These are phyloP conservation scores for Smutsia gigantea DNA, from an alignment of 2,797 vertebrate species.

Conservation along the genomic window DNA sequence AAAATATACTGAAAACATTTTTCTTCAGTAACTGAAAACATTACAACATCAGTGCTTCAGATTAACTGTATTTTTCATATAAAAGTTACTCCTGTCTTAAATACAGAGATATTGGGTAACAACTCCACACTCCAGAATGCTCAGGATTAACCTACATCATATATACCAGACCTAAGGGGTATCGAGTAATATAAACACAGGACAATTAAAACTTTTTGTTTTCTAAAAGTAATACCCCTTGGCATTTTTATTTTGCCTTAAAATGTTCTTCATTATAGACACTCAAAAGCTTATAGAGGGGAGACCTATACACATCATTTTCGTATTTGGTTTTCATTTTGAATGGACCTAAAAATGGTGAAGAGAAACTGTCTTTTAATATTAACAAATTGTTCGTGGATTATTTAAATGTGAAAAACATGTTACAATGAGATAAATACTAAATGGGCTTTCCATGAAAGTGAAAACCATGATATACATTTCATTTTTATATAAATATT, in stretches of 20 bases:
- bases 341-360: background rate
- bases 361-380: background rate
- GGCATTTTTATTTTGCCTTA: background rate
- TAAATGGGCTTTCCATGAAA: background rate
- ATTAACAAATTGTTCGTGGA: background rate
- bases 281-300: background rate
- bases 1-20: background rate
- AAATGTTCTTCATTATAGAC: background rate
- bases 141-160: background rate
- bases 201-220: background rate
- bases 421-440: slow-evolving; percentile 63
- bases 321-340: background rate
- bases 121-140: background rate
- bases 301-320: background rate
- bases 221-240: background rate
- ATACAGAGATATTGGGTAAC: background rate
- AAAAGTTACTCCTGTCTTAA: background rate
- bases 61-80: background rate
- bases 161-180: background rate
- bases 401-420: slow-evolving; percentile 32
- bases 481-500: slow-evolving; percentile 58
- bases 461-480: slow-evolving; percentile 46
- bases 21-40: background rate
- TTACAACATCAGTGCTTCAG: background rate
- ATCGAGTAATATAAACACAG: background rate